Evolutionary conservation across 2,888 invertebrate species (phyloP), one percentile per base, ranked within the genome.

Genomic region (Leptinotarsa rubiginosa): DNA sequence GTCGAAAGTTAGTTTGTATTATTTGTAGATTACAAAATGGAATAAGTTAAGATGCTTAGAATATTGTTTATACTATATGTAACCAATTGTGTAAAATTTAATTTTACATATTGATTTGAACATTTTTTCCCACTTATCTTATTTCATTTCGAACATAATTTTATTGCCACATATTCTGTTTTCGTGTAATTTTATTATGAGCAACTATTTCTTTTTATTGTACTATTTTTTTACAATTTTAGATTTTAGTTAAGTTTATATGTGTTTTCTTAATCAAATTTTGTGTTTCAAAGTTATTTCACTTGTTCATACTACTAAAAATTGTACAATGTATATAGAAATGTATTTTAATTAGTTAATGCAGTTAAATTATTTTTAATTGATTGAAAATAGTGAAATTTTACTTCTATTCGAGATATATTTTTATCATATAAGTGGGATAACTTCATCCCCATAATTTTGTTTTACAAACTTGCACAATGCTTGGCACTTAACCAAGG

Each of bases 261-360:
- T 69, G 18, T 47, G 18, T 56, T 69, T 56, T 69, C 73, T 62
- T 22, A 13, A 69, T 69, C 18, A 56, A 56, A 47, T 59, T 69
- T 56, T 69, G 74, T 78, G 69, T 76, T 64, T 71, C 62, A 71
- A 70, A 69, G 72, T 76, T 77, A 78, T 75, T 79, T 80, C 77
- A 78, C 74, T 78, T 79, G 78, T 79, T 79, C 77, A 81, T 81
- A 79, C 70, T 79, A 78, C 72, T 65, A 56, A 75, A 77, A 78
- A 78, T 74, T 80, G 80, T 81, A 80, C 76, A 80, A 77, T 81
- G 80, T 81, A 81, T 78, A 81, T 81, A 81, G 75, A 77, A 74
- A 76, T 71, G 73, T 75, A 77, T 75, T 78, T 78, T 77, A 76
- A 74, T 78, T 77, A 79, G 73, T 76, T 76, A 76, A 79, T 75